These are phyloP conservation scores for Cephalotes varians DNA, from an alignment of 2,888 invertebrate species.

Conservation along the genomic window DNA sequence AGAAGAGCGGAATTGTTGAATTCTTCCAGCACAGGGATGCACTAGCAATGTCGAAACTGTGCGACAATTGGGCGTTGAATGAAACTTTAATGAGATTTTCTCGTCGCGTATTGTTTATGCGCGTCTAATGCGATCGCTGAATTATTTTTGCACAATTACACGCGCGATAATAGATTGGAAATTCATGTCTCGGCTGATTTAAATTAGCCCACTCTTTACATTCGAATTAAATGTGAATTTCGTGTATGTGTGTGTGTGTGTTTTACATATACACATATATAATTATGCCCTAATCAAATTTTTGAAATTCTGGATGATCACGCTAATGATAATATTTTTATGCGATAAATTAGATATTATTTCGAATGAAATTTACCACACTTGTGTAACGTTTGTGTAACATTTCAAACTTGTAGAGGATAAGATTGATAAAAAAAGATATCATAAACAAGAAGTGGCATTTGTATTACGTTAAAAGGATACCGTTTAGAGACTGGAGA, in stretches of 20 bases:
- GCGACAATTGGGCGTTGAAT: conserved; percentile 12
- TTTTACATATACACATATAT: not conserved
- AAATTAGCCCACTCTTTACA: not conserved
- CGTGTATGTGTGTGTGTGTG: not conserved
- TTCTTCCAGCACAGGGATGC: not conserved
- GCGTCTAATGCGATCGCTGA: not conserved
- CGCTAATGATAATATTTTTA: conserved; percentile 7
- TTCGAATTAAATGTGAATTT: conserved; percentile 13
- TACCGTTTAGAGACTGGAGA: not conserved
- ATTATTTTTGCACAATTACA: conserved; percentile 19
- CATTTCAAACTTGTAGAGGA: not conserved
- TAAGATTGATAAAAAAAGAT: not conserved
- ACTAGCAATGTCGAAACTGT: not conserved
- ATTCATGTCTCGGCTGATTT: conserved; percentile 15
- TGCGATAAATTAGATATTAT: not conserved
- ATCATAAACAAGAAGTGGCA: not conserved
- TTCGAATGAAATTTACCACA: not conserved
- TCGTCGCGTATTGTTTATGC: conserved; percentile 4
- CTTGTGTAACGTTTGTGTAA: no score
- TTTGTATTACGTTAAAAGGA: not conserved
- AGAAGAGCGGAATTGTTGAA: not conserved
- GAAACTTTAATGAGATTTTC: conserved; percentile 17
- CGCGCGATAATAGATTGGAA: not conserved
- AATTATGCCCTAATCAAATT: not conserved
- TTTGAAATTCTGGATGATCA: not conserved